phyloP scores from a whole-genome alignment of 2,797 vertebrate species.

The Lepilemur ruficaudatus region DNA sequence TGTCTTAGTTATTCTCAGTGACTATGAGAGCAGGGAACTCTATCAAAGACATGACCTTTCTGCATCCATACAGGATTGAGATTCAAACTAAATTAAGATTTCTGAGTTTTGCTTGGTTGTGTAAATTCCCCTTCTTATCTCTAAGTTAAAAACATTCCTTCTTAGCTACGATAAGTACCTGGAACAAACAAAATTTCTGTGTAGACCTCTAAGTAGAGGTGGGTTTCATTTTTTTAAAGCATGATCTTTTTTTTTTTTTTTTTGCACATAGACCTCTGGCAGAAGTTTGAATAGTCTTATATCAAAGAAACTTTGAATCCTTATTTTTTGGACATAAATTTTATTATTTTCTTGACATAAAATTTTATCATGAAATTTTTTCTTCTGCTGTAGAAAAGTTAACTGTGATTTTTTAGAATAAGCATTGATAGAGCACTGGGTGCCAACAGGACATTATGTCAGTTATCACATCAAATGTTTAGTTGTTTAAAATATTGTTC shows the following conservation, averaged over 20 bases:
- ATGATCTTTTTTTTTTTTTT: not conserved
- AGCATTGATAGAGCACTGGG: not conserved
- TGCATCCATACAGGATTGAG: not conserved
- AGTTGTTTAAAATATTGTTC: not conserved
- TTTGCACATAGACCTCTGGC: not conserved
- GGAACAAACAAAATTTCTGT: not conserved
- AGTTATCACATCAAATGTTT: not conserved
- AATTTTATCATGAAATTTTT: not conserved
- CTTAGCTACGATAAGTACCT: not conserved
- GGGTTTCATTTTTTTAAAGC: not conserved
- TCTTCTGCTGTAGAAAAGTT: not conserved
- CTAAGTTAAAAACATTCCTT: not conserved
- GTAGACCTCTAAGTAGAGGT: not conserved
- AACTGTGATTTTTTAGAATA: not conserved
- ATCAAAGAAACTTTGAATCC: not conserved
- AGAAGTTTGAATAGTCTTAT: not conserved
- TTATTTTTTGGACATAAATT: not conserved
- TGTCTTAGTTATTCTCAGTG: not conserved
- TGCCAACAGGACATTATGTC: not conserved
- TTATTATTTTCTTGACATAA: not conserved
- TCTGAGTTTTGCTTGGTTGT: not conserved
- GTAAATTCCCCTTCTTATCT: not conserved
- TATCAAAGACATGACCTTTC: not conserved
- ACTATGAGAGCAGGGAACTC: not conserved
- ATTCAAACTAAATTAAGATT: not conserved